Percentiles rank a stretch among this genome's conserved stretches.
Conservation (phyloP, 2,888 invertebrate species). For the Hoplodrina blanda region DNA sequence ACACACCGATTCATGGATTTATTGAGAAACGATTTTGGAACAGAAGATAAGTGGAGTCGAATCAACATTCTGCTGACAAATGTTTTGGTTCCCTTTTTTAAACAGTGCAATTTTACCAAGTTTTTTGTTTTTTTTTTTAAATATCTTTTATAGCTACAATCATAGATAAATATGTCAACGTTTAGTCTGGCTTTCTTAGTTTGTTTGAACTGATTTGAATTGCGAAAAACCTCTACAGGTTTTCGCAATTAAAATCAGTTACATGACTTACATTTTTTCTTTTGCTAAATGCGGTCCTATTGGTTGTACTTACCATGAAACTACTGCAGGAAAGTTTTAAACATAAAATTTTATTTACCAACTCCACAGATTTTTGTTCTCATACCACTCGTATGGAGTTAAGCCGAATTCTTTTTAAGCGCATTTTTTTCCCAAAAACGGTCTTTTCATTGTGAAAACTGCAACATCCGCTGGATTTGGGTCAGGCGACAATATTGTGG, state of each 20-base stretch:
- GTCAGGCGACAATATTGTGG: conserved; percentile 85
- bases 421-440: conserved; percentile 69
- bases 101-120: too few relatives aligned
- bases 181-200: background rate
- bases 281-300: background rate
- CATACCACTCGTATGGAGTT: conserved; percentile 74
- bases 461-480: conserved; percentile 87
- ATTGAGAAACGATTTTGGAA: conserved; percentile 69
- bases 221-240: background rate
- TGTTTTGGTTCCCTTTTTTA: background rate
- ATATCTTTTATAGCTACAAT: background rate
- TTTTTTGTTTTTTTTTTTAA: background rate
- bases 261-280: background rate
- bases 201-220: background rate
- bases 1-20: conserved; percentile 79
- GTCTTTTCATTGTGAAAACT: conserved; percentile 72
- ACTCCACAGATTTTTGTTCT: conserved; percentile 68
- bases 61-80: background rate
- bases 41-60: conserved; percentile 62
- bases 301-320: background rate
- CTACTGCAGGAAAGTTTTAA: too few relatives aligned
- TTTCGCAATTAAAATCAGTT: background rate
- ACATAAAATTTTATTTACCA: background rate
- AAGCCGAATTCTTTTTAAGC: conserved; percentile 83
- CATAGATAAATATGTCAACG: background rate